Percentiles rank a stretch among this genome's conserved stretches.
Conservation (phyloP, 1,140 invertebrate genomes). For the Pomacea maculata region DNA sequence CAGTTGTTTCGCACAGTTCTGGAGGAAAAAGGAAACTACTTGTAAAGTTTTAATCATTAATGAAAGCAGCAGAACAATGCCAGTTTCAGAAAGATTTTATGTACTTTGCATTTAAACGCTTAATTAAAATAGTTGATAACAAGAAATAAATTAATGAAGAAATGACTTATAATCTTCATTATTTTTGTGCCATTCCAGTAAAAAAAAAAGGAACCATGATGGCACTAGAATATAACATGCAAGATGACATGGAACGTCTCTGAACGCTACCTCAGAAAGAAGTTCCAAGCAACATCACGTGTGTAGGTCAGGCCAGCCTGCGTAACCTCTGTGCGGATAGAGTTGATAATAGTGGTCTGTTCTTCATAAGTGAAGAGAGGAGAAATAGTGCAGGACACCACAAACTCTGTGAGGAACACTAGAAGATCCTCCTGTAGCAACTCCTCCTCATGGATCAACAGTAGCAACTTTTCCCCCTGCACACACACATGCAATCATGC, state of each 20-base stretch:
- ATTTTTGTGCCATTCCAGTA: no score
- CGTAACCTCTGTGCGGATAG: slow-evolving; percentile 64
- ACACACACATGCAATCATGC: slow-evolving; percentile 3
- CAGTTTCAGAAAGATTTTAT: no score
- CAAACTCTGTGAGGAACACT: slow-evolving; percentile 64
- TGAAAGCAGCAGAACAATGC: no score
- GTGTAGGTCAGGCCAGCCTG: slow-evolving; percentile 65
- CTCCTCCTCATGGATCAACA: slow-evolving; percentile 63
- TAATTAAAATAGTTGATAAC: neutral
- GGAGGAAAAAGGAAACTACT: neutral
- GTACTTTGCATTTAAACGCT: no score
- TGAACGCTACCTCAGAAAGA: slow-evolving; percentile 61
- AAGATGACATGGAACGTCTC: no score
- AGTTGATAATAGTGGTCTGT: slow-evolving; percentile 66
- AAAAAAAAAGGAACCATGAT: no score
- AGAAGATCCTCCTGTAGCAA: slow-evolving; percentile 61
- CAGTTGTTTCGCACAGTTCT: slow-evolving; percentile 64
- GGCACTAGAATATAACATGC: neutral
- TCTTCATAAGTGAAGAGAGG: slow-evolving; percentile 64
- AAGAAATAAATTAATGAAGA: neutral
- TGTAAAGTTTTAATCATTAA: no score
- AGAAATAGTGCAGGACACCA: slow-evolving; percentile 60
- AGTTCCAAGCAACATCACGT: slow-evolving; percentile 65
- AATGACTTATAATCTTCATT: neutral
- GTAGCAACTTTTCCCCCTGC: slow-evolving; percentile 63